phyloP scores from a whole-genome alignment of 2,797 vertebrate genomes.

The Cichlasoma orientale region DNA sequence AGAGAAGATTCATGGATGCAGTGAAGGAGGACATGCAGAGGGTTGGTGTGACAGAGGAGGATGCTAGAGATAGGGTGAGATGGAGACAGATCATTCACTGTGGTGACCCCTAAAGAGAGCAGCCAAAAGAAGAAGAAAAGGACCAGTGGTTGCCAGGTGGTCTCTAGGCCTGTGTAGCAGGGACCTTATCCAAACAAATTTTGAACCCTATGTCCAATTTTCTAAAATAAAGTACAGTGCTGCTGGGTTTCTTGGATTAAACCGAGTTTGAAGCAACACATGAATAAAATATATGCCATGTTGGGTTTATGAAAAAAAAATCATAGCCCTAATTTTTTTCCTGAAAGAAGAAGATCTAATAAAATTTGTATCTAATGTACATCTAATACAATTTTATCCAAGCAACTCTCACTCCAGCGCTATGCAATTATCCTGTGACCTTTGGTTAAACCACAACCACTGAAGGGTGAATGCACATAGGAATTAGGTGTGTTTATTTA shows the following conservation, averaged over 20 bases:
- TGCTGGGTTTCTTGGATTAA: background rate
- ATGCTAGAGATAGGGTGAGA: background rate
- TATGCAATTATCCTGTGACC: conserved; percentile 6
- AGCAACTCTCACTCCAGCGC: background rate
- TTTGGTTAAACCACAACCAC: background rate
- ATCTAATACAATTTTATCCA: background rate
- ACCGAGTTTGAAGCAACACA: background rate
- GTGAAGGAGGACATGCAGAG: background rate
- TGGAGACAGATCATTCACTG: background rate
- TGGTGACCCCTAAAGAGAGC: background rate
- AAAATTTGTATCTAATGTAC: background rate
- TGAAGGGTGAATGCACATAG: background rate
- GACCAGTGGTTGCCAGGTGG: background rate
- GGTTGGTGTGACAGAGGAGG: background rate
- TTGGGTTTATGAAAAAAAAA: background rate
- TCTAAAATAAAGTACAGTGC: background rate
- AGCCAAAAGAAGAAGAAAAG: background rate
- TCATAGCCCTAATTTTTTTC: background rate
- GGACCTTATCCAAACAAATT: background rate
- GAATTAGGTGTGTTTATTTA: background rate
- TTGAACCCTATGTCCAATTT: background rate
- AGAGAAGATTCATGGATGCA: background rate
- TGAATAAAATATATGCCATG: background rate
- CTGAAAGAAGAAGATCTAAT: background rate
- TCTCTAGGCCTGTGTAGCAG: background rate